Conservation (phyloP, 1,140 invertebrate species). For the Thaumetopoea pityocampa region DNA sequence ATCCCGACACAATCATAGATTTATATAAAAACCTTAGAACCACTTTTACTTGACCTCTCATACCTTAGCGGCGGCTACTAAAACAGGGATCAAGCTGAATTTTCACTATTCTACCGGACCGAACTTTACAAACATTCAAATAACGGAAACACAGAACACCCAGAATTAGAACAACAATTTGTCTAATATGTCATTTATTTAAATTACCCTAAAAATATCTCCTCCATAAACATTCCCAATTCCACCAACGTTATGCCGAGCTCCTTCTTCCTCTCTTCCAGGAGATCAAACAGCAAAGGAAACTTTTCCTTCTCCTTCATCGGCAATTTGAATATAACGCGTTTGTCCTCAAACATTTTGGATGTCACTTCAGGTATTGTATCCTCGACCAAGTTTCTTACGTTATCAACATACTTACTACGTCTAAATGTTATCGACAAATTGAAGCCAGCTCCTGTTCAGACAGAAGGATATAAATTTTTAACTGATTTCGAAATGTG, state of each 20-base stretch:
- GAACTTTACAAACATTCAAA: too few species aligned
- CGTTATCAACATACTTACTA: background rate
- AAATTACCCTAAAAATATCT: constrained; percentile 4
- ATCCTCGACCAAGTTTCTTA: background rate
- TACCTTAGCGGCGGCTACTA: too few species aligned
- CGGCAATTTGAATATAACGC: background rate
- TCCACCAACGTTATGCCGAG: background rate
- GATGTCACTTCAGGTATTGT: background rate
- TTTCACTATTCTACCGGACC: too few species aligned
- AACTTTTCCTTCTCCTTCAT: background rate
- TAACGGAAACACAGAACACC: too few species aligned
- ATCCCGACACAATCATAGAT: too few species aligned
- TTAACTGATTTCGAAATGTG: too few species aligned
- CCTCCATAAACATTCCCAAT: constrained; percentile 7
- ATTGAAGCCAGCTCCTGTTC: constrained; percentile 1
- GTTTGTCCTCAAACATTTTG: background rate
- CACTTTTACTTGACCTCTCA: too few species aligned
- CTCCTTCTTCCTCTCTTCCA: background rate
- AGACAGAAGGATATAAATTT: too few species aligned
- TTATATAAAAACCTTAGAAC: too few species aligned
- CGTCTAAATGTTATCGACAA: background rate
- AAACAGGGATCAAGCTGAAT: too few species aligned
- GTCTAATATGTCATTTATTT: too few species aligned
- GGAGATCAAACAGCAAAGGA: background rate
- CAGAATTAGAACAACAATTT: too few species aligned